Conservation (phyloP, 2,113 vertebrate species). For the Mus pahari region DNA sequence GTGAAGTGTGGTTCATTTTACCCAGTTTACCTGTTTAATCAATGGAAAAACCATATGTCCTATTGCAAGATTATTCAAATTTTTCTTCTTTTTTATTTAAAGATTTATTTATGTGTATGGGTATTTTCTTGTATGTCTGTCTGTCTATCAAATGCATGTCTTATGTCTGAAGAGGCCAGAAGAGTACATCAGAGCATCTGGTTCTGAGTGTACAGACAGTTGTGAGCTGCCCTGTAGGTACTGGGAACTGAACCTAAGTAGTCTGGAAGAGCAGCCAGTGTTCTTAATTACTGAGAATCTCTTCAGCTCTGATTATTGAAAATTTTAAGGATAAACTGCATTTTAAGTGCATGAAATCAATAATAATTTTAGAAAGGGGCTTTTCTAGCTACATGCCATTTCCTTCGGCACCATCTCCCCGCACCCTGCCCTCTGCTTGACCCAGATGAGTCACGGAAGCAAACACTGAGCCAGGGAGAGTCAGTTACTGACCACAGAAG, state of each 20-base stretch:
- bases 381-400: neutral
- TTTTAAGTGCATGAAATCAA: neutral
- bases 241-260: neutral
- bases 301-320: too few relatives aligned
- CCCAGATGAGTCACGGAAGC: slow-evolving; percentile 33
- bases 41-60: slow-evolving; percentile 1
- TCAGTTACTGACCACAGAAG: neutral
- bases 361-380: neutral
- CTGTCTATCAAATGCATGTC: neutral
- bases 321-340: neutral
- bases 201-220: neutral
- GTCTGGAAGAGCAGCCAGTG: neutral
- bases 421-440: neutral
- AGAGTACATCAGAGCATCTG: neutral
- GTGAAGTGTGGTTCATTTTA: neutral
- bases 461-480: neutral
- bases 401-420: neutral
- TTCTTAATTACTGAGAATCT: neutral
- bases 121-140: neutral
- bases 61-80: slow-evolving; percentile 38
- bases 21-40: neutral
- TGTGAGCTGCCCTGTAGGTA: neutral
- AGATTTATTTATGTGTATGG: neutral
- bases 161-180: neutral
- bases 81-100: neutral